Base-by-base conservation (phyloP, 2,797 vertebrate genomes). In the Phrynocephalus guinanensis region DNA sequence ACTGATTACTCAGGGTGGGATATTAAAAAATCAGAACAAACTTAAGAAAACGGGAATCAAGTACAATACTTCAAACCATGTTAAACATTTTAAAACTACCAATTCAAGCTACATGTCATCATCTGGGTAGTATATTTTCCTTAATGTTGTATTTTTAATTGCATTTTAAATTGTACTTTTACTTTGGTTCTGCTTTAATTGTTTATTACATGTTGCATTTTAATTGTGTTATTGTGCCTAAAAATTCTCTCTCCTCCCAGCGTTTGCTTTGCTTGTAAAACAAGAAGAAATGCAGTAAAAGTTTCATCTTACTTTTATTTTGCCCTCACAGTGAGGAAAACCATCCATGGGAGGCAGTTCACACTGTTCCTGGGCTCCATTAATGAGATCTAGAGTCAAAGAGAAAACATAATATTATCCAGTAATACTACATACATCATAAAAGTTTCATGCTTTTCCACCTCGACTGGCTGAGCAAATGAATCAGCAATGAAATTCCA, bases 331-430 rank as follows among this genome's bases (percentile, higher is more conserved):
- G 96, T 99, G 99, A 94, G 99, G 99, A 94, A 99, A 99, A 94
- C 99, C 99, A 92, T 99, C 99, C 97, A 99, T 96, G 94, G 97
- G 96, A 93, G 99, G 99, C 96, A 99, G 97, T 96, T 99, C 97
- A 91, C 99, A 99, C 97, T 98, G 99, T 95, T 99, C 99, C 97
- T 99, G 99, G 94, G 98, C 99, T 94, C 99, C 99, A 80, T 98
- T 99, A 93, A 99, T 98, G 92, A 99, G 98, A 97, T 99, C 99
- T 99, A 94, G n/a, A 82, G 92, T 90, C 82, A 89, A 94, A 26
- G 77, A 79, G 95, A 90, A 92, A 6, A 95, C 0, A 86, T 10
- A 93, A 90, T 52, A 78, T 52, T 73, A 88, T 91, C 86, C 63
- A 71, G 56, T 90, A 84, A 86, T 89, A 77, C 89, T 86, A 92